Base-by-base conservation (phyloP, 1,140 invertebrate species). In the Ips typographus region DNA sequence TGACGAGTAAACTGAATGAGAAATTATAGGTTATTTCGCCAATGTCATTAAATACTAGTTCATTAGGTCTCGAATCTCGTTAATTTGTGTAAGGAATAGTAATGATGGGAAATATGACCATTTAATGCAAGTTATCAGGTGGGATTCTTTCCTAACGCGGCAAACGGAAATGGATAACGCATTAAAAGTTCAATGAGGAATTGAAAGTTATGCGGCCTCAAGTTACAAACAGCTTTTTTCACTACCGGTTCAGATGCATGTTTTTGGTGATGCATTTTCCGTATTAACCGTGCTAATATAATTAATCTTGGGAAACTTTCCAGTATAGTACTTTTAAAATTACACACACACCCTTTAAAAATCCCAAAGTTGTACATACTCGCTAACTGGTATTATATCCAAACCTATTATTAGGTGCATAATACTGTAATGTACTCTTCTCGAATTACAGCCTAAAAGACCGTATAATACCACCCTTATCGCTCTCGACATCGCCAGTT, bases 11-110 rank as follows among this genome's bases (percentile, higher is more conserved):
- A 5, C 44, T 47, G n/a, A 5, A 47, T 4, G n/a, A 47, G n/a
- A 47, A 5, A 5, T 47, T 47, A 4, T 47, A n/a, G 44, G 44
- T 47, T 47, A 47, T n/a, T 47, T n/a, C 4, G n/a, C 44, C 44
- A 47, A n/a, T 47, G 4, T n/a, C 52, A 55, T 55, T 55, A 55
- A 55, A 38, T 55, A 2, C 52, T 55, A 38, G 52, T 55, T 55
- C 37, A 55, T 55, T 55, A 55, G 52, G 52, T 55, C 52, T 55
- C 5, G n/a, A 36, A 55, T 55, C 52, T n/a, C 22, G 22, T 55
- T 55, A 55, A 55, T 55, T 5, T 8, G 37, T 38, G 37, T 47
- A 36, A 55, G 52, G 52, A 55, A 55, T 55, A 55, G 37, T 55
- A 55, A 55, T 55, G n/a, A 55, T 55, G 52, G 37, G 52, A 55